phyloP scores from a whole-genome alignment of 2,888 invertebrate genomes.

The Erebia epiphron region DNA sequence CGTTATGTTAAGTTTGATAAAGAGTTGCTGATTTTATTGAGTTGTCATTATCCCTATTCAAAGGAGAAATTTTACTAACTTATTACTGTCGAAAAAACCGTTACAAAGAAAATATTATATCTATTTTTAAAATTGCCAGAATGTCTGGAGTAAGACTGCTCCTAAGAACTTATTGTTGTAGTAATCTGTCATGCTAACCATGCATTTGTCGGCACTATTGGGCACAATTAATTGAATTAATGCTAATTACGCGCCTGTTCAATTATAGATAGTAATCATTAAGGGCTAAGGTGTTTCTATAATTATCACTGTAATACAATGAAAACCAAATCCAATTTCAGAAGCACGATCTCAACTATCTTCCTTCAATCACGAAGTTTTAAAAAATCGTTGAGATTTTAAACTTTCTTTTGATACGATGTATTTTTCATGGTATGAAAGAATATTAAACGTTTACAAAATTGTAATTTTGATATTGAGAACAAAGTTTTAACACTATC shows the following conservation, averaged over 20 bases:
- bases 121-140: background rate
- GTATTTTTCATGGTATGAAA: too few species aligned
- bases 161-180: slow-evolving; percentile 32
- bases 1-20: too few species aligned
- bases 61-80: too few species aligned
- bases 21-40: too few species aligned
- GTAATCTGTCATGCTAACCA: slow-evolving; percentile 66
- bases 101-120: background rate
- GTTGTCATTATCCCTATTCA: too few species aligned
- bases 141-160: slow-evolving; percentile 40
- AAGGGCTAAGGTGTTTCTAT: background rate
- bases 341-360: background rate
- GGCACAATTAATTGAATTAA: slow-evolving; percentile 48
- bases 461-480: too few species aligned
- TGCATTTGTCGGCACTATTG: slow-evolving; percentile 66
- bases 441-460: too few species aligned
- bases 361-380: background rate
- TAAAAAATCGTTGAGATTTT: background rate
- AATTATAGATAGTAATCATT: slow-evolving; percentile 34
- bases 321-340: slow-evolving; percentile 1
- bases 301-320: background rate
- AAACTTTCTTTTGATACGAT: background rate
- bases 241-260: slow-evolving; percentile 38
- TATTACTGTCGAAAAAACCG: background rate
- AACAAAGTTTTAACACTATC: too few species aligned